Evolutionary conservation across 1,140 invertebrate species (phyloP).

Genomic region (Acromyrmex charruanus): DNA sequence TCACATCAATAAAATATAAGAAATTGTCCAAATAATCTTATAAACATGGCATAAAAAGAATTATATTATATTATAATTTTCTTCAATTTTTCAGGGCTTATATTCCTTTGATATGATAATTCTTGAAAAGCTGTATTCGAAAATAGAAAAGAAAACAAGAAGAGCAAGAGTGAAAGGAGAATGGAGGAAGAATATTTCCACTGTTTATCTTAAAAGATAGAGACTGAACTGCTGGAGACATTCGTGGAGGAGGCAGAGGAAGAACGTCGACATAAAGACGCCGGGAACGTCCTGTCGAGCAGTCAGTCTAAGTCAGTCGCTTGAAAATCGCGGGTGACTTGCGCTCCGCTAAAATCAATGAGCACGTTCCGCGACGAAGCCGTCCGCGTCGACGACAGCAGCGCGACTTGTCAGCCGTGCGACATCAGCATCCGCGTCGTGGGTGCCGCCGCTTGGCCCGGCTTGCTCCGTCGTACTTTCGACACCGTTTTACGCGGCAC

Average conservation of each 20-base stretch:
- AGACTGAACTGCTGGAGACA: background rate
- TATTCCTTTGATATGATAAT: too few relatives aligned
- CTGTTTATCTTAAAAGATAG: background rate
- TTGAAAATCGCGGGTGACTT: slow-evolving; percentile 78
- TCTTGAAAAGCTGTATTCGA: background rate
- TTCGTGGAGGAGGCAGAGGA: background rate
- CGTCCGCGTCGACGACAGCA: slow-evolving; percentile 45
- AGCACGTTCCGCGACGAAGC: slow-evolving; percentile 63
- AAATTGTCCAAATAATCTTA: background rate
- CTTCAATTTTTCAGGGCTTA: background rate
- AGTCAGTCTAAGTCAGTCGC: slow-evolving; percentile 8
- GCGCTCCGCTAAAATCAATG: slow-evolving; percentile 84
- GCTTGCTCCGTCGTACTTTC: slow-evolving; percentile 31
- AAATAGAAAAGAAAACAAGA: background rate
- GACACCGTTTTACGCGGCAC: background rate
- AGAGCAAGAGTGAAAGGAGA: background rate
- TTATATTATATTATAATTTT: background rate
- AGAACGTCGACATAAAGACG: slow-evolving; percentile 22
- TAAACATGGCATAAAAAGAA: background rate
- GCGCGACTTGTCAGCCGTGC: slow-evolving; percentile 73
- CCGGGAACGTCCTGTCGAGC: background rate
- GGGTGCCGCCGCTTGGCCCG: slow-evolving; percentile 51
- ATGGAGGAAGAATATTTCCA: background rate
- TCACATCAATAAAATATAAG: background rate
- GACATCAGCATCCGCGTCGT: slow-evolving; percentile 58